Conservation (phyloP, 1,140 invertebrate genomes). For the Caenorhabditis latens region DNA sequence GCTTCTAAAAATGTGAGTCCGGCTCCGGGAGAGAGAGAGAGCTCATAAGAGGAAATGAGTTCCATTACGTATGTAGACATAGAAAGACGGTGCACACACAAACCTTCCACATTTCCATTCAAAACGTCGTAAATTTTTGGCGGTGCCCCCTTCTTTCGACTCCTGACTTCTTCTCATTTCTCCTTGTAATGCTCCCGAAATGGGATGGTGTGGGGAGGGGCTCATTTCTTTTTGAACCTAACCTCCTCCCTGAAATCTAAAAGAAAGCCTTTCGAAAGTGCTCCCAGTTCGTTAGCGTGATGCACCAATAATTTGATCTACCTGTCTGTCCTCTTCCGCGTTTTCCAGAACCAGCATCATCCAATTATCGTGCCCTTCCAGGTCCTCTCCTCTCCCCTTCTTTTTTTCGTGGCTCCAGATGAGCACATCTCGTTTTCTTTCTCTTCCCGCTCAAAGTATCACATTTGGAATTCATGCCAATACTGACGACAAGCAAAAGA, state of each 20-base stretch:
- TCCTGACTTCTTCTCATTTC: neutral
- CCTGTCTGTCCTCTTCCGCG: constrained; percentile 5
- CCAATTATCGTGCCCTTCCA: neutral
- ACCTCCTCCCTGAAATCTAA: neutral
- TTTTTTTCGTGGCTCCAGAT: neutral
- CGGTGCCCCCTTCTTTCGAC: neutral
- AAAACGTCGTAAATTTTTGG: constrained; percentile 56
- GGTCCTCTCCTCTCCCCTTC: neutral
- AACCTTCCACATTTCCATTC: constrained; percentile 13
- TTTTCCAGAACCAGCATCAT: neutral
- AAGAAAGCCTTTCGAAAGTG: too few species aligned
- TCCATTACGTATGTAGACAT: constrained; percentile 53
- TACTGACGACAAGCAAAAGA: constrained; percentile 31
- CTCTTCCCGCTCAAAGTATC: constrained; percentile 21
- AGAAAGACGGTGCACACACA: neutral
- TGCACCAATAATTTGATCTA: constrained; percentile 55
- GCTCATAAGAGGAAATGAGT: constrained; percentile 56
- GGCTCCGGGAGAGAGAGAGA: neutral
- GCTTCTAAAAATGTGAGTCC: neutral
- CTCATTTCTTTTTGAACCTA: neutral
- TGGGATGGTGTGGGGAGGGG: neutral
- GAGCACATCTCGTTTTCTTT: neutral
- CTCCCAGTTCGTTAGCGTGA: too few species aligned
- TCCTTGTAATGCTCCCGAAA: neutral
- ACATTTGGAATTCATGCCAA: constrained; percentile 56